A percentile compares a stretch with the other conserved stretches of the same genome.
Conservation (phyloP, 2,888 invertebrate genomes). For the Agapostemon virescens region DNA sequence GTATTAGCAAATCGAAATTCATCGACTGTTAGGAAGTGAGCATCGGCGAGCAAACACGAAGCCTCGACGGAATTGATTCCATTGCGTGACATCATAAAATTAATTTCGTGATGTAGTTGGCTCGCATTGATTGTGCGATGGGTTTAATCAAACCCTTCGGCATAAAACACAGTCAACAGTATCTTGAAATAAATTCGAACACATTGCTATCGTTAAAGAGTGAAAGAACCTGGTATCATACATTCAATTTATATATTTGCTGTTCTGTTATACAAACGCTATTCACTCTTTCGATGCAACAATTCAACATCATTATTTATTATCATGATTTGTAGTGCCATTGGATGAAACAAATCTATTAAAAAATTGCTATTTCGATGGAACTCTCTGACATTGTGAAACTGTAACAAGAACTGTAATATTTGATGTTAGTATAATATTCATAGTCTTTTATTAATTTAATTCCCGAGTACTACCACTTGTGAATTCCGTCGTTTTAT, state of each 20-base stretch:
- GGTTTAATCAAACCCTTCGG: conserved; percentile 20
- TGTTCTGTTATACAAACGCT: background rate
- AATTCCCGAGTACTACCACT: no score
- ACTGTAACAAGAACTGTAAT: background rate
- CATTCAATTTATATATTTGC: background rate
- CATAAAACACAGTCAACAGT: conserved; percentile 14
- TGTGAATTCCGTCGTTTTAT: no score
- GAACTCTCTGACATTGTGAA: background rate
- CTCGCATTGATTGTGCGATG: conserved; percentile 23
- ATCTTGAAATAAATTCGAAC: background rate
- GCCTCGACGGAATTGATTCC: conserved; percentile 26
- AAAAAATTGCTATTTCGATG: background rate
- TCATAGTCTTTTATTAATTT: no score
- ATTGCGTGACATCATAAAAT: conserved; percentile 33
- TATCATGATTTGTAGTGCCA: no score
- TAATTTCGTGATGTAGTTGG: conserved; percentile 39
- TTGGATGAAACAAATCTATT: no score
- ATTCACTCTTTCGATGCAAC: background rate
- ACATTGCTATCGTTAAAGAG: background rate
- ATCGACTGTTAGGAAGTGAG: conserved; percentile 1
- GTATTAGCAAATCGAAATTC: background rate
- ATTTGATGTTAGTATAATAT: background rate
- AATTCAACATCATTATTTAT: background rate
- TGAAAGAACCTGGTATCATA: background rate
- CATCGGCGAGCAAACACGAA: conserved; percentile 27